Conservation (phyloP, 1,140 invertebrate genomes). For the Chrysoperla carnea region DNA sequence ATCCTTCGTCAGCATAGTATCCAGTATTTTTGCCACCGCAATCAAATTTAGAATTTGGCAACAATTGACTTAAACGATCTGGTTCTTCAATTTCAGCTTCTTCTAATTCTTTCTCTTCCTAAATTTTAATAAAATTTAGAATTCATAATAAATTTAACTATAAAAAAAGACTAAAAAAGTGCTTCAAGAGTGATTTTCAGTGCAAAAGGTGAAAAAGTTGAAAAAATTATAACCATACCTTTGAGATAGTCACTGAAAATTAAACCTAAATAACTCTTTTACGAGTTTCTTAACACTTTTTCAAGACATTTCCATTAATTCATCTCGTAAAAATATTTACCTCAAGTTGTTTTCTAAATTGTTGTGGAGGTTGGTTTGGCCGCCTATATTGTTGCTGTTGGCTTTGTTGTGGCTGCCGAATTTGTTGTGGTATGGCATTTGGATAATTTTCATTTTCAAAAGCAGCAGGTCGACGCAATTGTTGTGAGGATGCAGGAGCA, state of each 20-base stretch:
- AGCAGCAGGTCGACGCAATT: not conserved
- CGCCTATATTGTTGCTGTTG: not conserved
- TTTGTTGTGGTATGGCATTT: not conserved
- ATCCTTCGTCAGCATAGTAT: conserved; percentile 79
- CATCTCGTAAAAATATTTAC: not conserved
- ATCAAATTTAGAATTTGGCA: conserved; percentile 69
- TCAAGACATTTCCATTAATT: too few species aligned
- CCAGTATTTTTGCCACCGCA: conserved; percentile 66
- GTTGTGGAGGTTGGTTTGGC: not conserved
- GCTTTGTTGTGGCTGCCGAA: not conserved
- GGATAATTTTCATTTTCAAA: conserved; percentile 1
- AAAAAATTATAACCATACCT: too few species aligned
- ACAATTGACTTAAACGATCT: conserved; percentile 56
- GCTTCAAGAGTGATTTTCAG: too few species aligned
- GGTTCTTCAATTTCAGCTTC: conserved; percentile 71
- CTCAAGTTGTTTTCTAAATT: conserved; percentile 2
- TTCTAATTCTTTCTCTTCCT: conserved; percentile 35
- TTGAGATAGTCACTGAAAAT: not conserved
- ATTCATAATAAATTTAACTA: too few species aligned
- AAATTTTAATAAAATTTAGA: not conserved
- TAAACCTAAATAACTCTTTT: not conserved
- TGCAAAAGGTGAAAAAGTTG: too few species aligned
- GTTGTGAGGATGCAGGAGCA: not conserved
- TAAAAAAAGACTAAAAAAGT: too few species aligned
- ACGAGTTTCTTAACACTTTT: too few species aligned